A percentile compares a stretch with the other conserved stretches of the same genome.
Evolutionary conservation across 2,113 vertebrate species (phyloP).

Genomic region (Peromyscus leucopus): DNA sequence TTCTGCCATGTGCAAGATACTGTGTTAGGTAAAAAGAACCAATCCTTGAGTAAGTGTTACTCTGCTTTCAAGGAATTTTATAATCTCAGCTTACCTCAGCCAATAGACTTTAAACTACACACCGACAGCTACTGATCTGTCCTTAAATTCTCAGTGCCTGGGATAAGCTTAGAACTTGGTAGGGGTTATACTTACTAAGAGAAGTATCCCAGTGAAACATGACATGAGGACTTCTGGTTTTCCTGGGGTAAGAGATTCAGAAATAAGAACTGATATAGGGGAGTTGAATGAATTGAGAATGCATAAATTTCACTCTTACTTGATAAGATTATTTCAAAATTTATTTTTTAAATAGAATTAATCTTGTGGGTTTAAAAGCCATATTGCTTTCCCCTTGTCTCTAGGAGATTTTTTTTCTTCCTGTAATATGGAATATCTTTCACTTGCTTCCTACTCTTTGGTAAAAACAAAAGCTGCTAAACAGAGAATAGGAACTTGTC

Average conservation of each 20-base stretch:
- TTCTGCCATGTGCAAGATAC: not conserved
- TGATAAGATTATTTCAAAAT: not conserved
- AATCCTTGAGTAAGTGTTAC: not conserved
- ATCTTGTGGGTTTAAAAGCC: not conserved
- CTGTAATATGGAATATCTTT: constrained; percentile 22
- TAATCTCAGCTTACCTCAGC: not conserved
- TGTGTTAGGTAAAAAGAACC: not conserved
- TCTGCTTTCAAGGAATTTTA: not conserved
- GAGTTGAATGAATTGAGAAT: not conserved
- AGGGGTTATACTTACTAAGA: not conserved
- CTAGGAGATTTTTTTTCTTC: not conserved
- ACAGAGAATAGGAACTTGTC: constrained; percentile 36
- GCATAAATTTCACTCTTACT: not conserved
- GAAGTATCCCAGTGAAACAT: not conserved
- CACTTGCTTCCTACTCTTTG: constrained; percentile 48
- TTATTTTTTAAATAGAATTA: not conserved
- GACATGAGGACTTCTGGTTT: not conserved
- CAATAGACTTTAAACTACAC: not conserved
- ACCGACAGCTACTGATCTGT: not conserved
- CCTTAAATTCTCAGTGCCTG: not conserved
- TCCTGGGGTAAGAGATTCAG: not conserved
- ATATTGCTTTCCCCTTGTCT: constrained; percentile 33
- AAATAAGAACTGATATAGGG: constrained; percentile 6
- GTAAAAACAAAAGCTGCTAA: constrained; percentile 25
- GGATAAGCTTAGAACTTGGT: not conserved